Percentiles rank a stretch among this genome's conserved stretches.
Evolutionary conservation across 2,888 invertebrate species (phyloP).

Genomic region (Cinara cedri): DNA sequence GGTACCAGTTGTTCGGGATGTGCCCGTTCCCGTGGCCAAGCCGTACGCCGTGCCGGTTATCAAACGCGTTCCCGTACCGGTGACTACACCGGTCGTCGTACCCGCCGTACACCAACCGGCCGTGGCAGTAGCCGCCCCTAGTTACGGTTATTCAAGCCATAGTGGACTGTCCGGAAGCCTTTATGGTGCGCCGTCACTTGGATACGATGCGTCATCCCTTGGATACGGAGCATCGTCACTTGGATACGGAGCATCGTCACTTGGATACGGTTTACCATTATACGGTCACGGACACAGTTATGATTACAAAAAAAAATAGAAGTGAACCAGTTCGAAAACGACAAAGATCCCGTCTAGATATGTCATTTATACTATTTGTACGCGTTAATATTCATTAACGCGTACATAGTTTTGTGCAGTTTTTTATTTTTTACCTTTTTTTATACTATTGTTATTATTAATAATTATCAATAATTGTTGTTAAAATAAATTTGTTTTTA

Average conservation of each 20-base stretch:
- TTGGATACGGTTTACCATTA: too few relatives aligned
- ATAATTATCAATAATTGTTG: background rate
- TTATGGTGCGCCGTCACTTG: background rate
- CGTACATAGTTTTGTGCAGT: too few relatives aligned
- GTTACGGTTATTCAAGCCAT: background rate
- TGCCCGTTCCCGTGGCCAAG: slow-evolving; percentile 15
- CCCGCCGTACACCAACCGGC: slow-evolving; percentile 2
- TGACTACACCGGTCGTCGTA: slow-evolving; percentile 7
- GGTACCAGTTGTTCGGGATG: slow-evolving; percentile 16
- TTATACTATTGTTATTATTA: too few relatives aligned
- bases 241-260: background rate
- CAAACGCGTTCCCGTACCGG: slow-evolving; percentile 3
- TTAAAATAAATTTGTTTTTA: background rate
- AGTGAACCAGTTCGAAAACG: background rate
- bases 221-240: background rate
- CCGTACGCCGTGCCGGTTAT: slow-evolving; percentile 13
- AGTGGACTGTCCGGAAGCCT: too few relatives aligned
- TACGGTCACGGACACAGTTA: background rate
- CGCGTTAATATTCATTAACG: too few relatives aligned
- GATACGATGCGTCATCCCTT: background rate
- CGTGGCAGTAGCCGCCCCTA: background rate
- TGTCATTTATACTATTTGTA: too few relatives aligned
- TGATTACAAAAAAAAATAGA: background rate
- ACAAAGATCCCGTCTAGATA: background rate
- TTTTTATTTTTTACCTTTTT: background rate